These are phyloP conservation scores for Accipiter badius DNA, from an alignment of 2,797 vertebrate species.

Conservation along the genomic window DNA sequence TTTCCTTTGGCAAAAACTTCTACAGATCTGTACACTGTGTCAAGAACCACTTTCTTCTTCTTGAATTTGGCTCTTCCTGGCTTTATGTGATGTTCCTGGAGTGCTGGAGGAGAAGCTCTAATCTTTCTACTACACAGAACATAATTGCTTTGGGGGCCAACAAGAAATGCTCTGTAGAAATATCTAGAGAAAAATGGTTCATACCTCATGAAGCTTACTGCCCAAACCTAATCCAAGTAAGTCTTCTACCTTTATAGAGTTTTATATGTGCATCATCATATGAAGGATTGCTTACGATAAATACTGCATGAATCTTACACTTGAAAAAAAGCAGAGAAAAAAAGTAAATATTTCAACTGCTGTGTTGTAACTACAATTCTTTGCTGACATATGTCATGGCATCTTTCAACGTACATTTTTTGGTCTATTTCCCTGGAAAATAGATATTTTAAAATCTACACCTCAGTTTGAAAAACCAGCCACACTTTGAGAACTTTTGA, in stretches of 20 bases:
- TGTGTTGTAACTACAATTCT: background rate
- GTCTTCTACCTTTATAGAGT: background rate
- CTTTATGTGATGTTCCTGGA: background rate
- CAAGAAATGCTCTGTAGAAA: background rate
- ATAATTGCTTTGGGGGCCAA: background rate
- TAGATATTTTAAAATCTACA: background rate
- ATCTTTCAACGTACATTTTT: background rate
- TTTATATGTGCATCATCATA: background rate
- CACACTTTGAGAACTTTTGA: background rate
- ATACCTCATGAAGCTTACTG: background rate
- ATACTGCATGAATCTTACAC: background rate
- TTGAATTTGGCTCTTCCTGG: background rate
- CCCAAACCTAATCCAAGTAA: background rate
- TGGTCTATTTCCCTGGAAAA: background rate
- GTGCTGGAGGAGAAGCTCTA: background rate
- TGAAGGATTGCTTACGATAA: background rate
- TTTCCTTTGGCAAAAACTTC: background rate
- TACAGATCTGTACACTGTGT: background rate
- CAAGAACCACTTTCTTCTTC: background rate
- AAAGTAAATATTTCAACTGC: background rate
- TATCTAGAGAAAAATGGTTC: background rate
- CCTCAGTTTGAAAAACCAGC: background rate
- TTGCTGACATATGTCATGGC: background rate
- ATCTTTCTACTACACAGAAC: background rate
- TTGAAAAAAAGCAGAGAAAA: background rate